phyloP scores from a whole-genome alignment of 1,140 invertebrate genomes.

The Drosophila nikananu region DNA sequence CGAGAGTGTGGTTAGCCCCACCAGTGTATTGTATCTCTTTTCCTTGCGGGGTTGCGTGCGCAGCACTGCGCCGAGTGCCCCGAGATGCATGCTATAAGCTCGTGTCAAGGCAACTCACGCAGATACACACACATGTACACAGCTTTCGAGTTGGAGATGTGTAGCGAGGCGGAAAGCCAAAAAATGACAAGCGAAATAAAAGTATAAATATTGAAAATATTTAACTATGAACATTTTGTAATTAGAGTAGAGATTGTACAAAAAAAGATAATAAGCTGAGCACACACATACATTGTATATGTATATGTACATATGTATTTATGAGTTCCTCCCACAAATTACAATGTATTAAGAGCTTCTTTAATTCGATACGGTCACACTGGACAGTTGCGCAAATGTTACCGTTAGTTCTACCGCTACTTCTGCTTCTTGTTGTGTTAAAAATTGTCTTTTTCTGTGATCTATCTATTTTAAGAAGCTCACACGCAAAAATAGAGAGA shows the following conservation, averaged over 20 bases:
- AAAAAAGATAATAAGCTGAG: not conserved
- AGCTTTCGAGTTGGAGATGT: not conserved
- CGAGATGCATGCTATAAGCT: conserved; percentile 66
- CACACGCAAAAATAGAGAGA: not conserved
- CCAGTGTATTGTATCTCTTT: conserved; percentile 5
- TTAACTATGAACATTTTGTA: no score
- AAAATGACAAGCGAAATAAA: not conserved
- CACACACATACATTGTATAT: no score
- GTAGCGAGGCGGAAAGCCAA: not conserved
- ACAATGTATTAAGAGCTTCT: not conserved
- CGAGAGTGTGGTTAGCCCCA: conserved; percentile 26
- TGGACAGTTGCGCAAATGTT: conserved; percentile 53
- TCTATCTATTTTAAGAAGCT: conserved; percentile 39
- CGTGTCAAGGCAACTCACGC: conserved; percentile 32
- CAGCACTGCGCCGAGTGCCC: conserved; percentile 59
- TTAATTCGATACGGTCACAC: conserved; percentile 22
- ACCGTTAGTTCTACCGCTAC: not conserved
- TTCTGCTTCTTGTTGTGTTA: not conserved
- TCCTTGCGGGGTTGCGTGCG: conserved; percentile 54
- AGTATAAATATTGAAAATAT: not conserved
- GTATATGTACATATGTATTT: not conserved
- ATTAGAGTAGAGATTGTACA: not conserved
- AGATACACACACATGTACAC: conserved; percentile 1
- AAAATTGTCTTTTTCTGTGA: conserved; percentile 8
- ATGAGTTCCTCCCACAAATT: not conserved